Evolutionary conservation across 2,888 invertebrate species (phyloP).

Genomic region (Ophioninae sp.): DNA sequence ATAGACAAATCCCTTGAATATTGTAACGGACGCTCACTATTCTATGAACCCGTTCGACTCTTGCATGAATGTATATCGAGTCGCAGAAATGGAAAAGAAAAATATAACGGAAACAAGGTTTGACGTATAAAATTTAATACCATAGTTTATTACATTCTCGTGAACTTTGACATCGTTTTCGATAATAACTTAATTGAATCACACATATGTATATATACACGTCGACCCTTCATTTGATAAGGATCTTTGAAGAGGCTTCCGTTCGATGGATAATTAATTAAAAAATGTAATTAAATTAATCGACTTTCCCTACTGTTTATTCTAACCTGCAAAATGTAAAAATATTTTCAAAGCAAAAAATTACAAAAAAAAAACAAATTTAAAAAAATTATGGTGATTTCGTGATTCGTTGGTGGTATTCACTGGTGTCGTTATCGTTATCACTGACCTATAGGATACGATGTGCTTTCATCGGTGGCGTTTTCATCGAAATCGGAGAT

Average conservation of each 20-base stretch:
- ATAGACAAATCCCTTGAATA: no score
- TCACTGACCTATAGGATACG: constrained; percentile 37
- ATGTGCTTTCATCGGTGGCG: neutral
- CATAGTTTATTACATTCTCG: constrained; percentile 49
- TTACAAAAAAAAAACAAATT: neutral
- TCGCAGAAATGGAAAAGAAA: no score
- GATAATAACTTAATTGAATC: constrained; percentile 57
- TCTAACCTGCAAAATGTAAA: no score
- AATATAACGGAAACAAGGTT: neutral
- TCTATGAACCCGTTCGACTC: no score
- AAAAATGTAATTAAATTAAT: neutral
- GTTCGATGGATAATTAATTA: neutral
- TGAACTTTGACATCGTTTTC: constrained; percentile 25
- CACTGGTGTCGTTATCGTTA: constrained; percentile 26
- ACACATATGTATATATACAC: constrained; percentile 55
- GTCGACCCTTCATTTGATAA: constrained; percentile 11
- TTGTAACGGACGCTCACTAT: no score
- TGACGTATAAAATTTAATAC: constrained; percentile 48
- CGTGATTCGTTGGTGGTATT: neutral
- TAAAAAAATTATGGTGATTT: neutral
- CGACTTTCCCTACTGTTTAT: neutral
- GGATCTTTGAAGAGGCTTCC: neutral
- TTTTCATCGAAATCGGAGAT: constrained; percentile 7
- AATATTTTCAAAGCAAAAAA: no score
- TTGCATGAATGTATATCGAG: no score